Conservation (phyloP, 2,113 vertebrate species). For the Hyaena hyaena region DNA sequence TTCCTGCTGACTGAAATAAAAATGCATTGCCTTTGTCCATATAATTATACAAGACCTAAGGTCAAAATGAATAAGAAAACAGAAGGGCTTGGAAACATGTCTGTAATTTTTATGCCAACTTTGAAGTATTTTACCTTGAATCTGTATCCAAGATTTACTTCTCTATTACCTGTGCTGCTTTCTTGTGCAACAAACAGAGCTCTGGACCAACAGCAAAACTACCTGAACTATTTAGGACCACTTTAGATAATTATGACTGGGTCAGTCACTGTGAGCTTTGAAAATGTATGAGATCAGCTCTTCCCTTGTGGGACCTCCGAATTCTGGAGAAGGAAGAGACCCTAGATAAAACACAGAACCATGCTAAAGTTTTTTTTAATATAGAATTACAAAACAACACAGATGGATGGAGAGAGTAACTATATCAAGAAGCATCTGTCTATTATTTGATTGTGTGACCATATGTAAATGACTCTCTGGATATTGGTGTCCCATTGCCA, state of each 20-base stretch:
- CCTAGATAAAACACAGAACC: background rate
- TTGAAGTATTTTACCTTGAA: background rate
- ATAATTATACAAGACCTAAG: constrained; percentile 30
- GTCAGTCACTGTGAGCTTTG: background rate
- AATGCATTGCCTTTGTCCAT: background rate
- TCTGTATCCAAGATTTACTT: background rate
- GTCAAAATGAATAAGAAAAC: constrained; percentile 54
- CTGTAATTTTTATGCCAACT: constrained; percentile 32
- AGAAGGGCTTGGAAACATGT: background rate
- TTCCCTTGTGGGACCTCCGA: background rate
- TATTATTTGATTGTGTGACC: background rate
- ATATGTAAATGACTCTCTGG: background rate
- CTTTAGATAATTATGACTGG: background rate
- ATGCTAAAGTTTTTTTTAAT: background rate
- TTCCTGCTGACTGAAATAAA: constrained; percentile 58
- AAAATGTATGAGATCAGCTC: background rate
- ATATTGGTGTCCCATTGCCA: background rate
- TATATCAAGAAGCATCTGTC: background rate
- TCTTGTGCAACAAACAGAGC: background rate
- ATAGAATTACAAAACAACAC: background rate
- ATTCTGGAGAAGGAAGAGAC: background rate
- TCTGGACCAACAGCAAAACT: background rate
- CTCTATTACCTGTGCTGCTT: background rate
- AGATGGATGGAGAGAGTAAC: background rate
- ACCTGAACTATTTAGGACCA: background rate